Evolutionary conservation across 2,888 invertebrate genomes (phyloP), one percentile per base, ranked within the genome.

Genomic region (Nephrotoma flavescens): DNA sequence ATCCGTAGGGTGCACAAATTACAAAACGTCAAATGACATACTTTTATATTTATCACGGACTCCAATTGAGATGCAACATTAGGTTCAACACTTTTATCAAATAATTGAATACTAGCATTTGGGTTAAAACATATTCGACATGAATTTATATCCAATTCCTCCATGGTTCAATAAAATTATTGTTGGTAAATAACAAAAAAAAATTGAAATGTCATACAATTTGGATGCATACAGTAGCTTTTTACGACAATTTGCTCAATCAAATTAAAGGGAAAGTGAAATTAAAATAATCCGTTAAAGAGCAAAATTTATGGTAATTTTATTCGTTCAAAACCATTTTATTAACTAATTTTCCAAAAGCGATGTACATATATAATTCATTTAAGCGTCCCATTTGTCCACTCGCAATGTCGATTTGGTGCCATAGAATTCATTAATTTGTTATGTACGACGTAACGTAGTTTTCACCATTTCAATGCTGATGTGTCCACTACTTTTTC

Each of bases 391-490:
- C 95, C 95, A 88, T 96, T 96, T 1, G 94, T 94, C 96, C 96
- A 97, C 0, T 92, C 92, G 12, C 91, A 92, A 87, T 92, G 92
- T 84, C 94, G 93, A 88, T 95, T 94, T 0, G 97, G 96, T 0
- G 97, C 97, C 97, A 98, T 97, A 90, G 95, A 98, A 92, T 97
- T 98, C 0, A 97, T 95, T 86, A 98, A 91, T 90, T 97, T 96
- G 86, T 95, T 94, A 90, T 97, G 97, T 0, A 97, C 95, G 87
- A 95, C 95, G 91, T 96, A 98, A 3, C 97, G 94, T 86, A 98
- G 94, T 92, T 96, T 97, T 87, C 98, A n/a, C n/a, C n/a, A 99
- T 92, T 99, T 99, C 6, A 98, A 97, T 0, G 98, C 98, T 90
- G 95, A 95, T 0, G 97, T 97, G 90, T n/a, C n/a, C 0, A 98